Evolutionary conservation across 2,113 vertebrate species (phyloP).

Genomic region (Brachypodius melanocephalos): DNA sequence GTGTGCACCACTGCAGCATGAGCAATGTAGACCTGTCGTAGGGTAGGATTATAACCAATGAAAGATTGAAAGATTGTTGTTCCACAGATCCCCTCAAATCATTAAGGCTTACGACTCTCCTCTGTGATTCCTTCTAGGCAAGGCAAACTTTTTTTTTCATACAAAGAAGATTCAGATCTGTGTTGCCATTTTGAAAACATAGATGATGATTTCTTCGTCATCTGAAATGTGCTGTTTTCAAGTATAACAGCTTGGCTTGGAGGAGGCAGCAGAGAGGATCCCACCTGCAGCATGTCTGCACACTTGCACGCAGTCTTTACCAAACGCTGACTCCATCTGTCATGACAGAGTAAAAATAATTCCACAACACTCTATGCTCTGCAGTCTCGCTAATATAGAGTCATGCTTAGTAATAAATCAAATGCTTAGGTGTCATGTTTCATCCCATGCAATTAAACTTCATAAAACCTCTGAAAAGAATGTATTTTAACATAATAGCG

Average conservation of each 20-base stretch:
- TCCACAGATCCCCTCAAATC: neutral
- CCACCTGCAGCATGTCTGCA: slow-evolving; percentile 51
- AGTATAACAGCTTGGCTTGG: slow-evolving; percentile 50
- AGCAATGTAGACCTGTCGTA: rapidly evolving
- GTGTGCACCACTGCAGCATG: neutral
- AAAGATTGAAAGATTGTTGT: neutral
- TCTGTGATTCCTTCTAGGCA: neutral
- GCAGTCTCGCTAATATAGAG: slow-evolving; percentile 23
- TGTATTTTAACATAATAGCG: neutral
- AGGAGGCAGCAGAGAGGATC: slow-evolving; percentile 37
- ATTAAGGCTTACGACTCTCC: neutral
- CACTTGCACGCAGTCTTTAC: neutral
- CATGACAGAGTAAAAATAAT: slow-evolving; percentile 59
- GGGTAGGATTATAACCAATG: neutral
- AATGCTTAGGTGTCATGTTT: slow-evolving; percentile 36
- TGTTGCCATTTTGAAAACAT: neutral
- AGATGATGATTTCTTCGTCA: slow-evolving; percentile 26
- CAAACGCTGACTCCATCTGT: slow-evolving; percentile 49
- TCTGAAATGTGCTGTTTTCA: slow-evolving; percentile 12
- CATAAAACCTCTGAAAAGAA: slow-evolving; percentile 17
- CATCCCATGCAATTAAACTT: slow-evolving; percentile 56
- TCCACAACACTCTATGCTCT: neutral
- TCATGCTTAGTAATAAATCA: slow-evolving; percentile 60
- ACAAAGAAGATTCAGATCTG: neutral
- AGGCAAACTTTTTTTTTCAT: neutral